phyloP scores from a whole-genome alignment of 2,888 invertebrate genomes.

The Thereva unica region DNA sequence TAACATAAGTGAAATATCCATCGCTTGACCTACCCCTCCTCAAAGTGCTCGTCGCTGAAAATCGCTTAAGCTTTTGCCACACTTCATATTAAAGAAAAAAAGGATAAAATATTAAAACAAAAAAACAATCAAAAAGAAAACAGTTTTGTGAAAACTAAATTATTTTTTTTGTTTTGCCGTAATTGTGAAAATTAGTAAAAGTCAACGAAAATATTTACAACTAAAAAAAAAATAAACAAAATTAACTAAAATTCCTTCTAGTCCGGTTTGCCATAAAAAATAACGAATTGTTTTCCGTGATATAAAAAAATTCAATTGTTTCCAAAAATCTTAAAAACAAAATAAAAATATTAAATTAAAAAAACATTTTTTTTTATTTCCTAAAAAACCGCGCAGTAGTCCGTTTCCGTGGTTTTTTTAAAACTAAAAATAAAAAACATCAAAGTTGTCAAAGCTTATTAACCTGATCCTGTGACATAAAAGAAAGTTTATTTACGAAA shows the following conservation, averaged over 20 bases:
- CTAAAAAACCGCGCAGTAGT: conserved; percentile 24
- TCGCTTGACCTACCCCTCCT: no score
- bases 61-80: neutral
- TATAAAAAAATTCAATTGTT: neutral
- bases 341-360: conserved; percentile 11
- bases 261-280: conserved; percentile 41
- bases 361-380: conserved; percentile 13
- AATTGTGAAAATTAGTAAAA: conserved; percentile 1
- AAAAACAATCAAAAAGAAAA: no score
- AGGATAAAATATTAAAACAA: neutral
- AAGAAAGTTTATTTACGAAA: no score
- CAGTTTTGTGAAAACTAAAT: no score
- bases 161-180: neutral
- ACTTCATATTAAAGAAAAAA: conserved; percentile 1
- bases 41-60: neutral
- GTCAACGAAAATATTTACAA: conserved; percentile 20
- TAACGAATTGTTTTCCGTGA: conserved; percentile 23
- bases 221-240: conserved; percentile 13
- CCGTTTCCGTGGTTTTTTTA: conserved; percentile 27
- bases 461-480: no score
- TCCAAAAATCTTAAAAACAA: conserved; percentile 10
- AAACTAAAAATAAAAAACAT: conserved; percentile 25
- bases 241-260: conserved; percentile 36
- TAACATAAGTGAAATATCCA: neutral
- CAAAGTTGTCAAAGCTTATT: neutral